These are phyloP conservation scores for Mamestra configurata DNA, from an alignment of 1,140 invertebrate species.

Conservation along the genomic window DNA sequence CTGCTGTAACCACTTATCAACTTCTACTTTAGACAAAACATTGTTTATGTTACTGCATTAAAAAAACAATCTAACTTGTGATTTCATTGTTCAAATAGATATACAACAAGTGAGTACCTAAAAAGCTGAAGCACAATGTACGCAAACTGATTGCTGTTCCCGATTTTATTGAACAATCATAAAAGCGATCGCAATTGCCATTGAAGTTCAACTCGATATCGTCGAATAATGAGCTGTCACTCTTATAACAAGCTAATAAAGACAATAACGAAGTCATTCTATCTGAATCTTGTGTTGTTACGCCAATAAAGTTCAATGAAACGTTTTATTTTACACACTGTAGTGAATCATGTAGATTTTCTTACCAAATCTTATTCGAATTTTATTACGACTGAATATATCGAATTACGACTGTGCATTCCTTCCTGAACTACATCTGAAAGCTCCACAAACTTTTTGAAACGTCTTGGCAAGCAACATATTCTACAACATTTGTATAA, in stretches of 20 bases:
- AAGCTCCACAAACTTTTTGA: conserved; percentile 22
- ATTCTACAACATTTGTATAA: conserved; percentile 53
- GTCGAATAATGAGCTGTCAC: conserved; percentile 46
- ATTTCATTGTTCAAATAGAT: not conserved
- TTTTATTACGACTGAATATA: conserved; percentile 13
- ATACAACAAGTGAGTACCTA: not conserved
- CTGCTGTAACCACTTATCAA: not conserved
- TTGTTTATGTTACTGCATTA: not conserved
- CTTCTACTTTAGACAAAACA: not conserved
- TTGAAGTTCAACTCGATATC: conserved; percentile 47
- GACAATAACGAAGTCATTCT: conserved; percentile 46
- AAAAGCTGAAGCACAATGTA: conserved; percentile 1
- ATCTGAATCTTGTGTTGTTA: conserved; percentile 28
- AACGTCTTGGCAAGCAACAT: not conserved
- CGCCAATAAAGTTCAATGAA: conserved; percentile 36
- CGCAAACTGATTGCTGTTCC: conserved; percentile 34
- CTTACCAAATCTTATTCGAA: not conserved
- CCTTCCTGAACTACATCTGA: conserved; percentile 12
- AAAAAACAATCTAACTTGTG: not conserved
- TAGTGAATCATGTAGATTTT: conserved; percentile 20
- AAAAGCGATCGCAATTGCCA: conserved; percentile 43
- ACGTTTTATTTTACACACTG: conserved; percentile 19
- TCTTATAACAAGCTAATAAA: conserved; percentile 45
- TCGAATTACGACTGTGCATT: conserved; percentile 21
- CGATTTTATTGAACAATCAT: conserved; percentile 43